Conservation (phyloP, 2,113 vertebrate species). For the Phoenicopterus ruber region DNA sequence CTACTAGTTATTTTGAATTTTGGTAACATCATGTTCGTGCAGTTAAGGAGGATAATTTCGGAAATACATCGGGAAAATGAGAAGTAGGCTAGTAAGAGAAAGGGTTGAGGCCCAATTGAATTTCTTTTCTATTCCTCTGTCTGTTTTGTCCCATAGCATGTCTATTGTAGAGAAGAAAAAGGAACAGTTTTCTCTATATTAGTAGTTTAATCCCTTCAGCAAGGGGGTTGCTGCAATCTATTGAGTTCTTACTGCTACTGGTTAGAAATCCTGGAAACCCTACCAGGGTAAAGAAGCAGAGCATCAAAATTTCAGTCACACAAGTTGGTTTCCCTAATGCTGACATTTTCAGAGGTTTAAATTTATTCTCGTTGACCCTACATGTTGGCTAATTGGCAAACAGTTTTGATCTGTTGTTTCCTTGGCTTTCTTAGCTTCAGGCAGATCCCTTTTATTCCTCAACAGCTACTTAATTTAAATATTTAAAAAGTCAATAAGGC, state of each 20-base stretch:
- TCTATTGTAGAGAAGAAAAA: slow-evolving; percentile 10
- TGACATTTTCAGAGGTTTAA: background rate
- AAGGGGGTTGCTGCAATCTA: background rate
- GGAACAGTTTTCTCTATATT: background rate
- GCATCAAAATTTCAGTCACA: background rate
- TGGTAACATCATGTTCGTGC: background rate
- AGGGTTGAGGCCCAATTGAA: background rate
- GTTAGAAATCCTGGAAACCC: background rate
- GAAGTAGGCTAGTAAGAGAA: background rate
- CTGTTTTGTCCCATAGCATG: background rate
- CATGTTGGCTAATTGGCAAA: background rate
- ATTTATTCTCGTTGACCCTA: background rate
- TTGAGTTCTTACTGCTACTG: background rate
- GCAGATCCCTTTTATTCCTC: background rate
- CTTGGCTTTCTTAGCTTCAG: background rate
- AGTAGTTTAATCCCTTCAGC: slow-evolving; percentile 28
- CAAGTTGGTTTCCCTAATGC: background rate
- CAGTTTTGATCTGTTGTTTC: background rate
- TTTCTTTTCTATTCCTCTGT: background rate
- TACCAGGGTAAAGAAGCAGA: background rate
- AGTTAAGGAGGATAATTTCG: background rate
- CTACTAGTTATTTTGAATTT: background rate
- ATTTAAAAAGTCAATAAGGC: background rate
- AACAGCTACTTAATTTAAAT: background rate
- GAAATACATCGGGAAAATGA: background rate